Evolutionary conservation across 2,888 invertebrate species (phyloP).

Genomic region (Pseudolycoriella hygida): DNA sequence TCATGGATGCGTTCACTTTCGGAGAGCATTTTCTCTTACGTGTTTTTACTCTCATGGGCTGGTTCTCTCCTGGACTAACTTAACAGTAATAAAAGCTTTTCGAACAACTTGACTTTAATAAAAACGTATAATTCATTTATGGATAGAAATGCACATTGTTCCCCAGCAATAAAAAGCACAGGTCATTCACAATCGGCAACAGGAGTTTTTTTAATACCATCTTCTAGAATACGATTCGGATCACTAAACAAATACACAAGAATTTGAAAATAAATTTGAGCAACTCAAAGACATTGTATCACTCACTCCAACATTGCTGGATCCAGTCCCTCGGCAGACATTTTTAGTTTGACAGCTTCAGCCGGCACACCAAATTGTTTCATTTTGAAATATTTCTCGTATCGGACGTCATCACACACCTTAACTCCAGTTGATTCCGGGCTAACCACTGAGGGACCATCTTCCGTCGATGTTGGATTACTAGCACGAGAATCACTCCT

Average conservation of each 20-base stretch:
- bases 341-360: conserved; percentile 65
- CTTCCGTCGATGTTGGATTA: conserved; percentile 3
- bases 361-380: conserved; percentile 73
- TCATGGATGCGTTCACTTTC: no score
- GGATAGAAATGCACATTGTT: no score
- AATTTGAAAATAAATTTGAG: background rate
- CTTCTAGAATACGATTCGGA: conserved; percentile 2
- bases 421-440: conserved; percentile 15
- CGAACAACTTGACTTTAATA: no score
- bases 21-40: no score
- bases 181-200: no score
- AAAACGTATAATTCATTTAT: no score
- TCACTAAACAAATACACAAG: background rate
- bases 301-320: conserved; percentile 49
- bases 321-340: conserved; percentile 66
- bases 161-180: no score
- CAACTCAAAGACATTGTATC: background rate
- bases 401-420: conserved; percentile 42
- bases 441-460: conserved; percentile 11
- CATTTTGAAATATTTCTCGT: conserved; percentile 74
- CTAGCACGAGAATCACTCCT: no score
- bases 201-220: no score
- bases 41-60: no score
- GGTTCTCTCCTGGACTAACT: no score
- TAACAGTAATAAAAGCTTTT: no score